Conservation (phyloP, 1,140 invertebrate genomes). For the Melipona quadrifasciata region DNA sequence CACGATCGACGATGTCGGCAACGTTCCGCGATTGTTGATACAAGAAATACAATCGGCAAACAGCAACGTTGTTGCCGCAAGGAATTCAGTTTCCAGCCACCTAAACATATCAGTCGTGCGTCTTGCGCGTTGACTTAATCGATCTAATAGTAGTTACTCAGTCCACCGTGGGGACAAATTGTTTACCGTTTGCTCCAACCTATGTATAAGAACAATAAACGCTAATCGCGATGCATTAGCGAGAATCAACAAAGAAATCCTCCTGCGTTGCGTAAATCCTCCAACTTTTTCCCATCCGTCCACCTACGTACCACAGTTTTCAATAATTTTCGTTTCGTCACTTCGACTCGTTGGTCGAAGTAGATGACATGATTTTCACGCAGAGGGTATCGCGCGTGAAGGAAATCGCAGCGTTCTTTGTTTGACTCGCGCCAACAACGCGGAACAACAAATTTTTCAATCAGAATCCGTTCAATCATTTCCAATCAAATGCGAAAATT, state of each 20-base stretch:
- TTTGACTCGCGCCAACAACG: too few relatives aligned
- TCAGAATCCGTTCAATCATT: too few relatives aligned
- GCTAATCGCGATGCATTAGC: slow-evolving; percentile 48
- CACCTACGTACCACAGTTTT: too few relatives aligned
- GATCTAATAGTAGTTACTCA: slow-evolving; percentile 53
- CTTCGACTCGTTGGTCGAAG: too few relatives aligned
- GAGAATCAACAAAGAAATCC: slow-evolving; percentile 19
- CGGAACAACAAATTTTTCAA: too few relatives aligned
- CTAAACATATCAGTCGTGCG: slow-evolving; percentile 57
- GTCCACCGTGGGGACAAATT: slow-evolving; percentile 45
- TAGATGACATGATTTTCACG: too few relatives aligned
- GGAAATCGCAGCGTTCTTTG: too few relatives aligned
- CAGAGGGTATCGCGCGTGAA: too few relatives aligned
- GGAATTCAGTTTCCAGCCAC: slow-evolving; percentile 53
- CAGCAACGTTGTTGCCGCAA: slow-evolving; percentile 50
- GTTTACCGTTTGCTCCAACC: slow-evolving; percentile 49
- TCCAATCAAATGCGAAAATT: too few relatives aligned
- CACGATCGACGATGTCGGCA: not conserved
- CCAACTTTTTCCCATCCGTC: too few relatives aligned
- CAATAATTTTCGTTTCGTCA: too few relatives aligned
- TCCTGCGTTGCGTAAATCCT: too few relatives aligned
- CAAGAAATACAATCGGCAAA: slow-evolving; percentile 50
- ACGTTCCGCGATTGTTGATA: slow-evolving; percentile 34
- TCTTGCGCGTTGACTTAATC: slow-evolving; percentile 54
- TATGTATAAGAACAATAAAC: slow-evolving; percentile 53